Evolutionary conservation across 2,113 vertebrate genomes (phyloP).

Genomic region (Phalacrocorax aristotelis): DNA sequence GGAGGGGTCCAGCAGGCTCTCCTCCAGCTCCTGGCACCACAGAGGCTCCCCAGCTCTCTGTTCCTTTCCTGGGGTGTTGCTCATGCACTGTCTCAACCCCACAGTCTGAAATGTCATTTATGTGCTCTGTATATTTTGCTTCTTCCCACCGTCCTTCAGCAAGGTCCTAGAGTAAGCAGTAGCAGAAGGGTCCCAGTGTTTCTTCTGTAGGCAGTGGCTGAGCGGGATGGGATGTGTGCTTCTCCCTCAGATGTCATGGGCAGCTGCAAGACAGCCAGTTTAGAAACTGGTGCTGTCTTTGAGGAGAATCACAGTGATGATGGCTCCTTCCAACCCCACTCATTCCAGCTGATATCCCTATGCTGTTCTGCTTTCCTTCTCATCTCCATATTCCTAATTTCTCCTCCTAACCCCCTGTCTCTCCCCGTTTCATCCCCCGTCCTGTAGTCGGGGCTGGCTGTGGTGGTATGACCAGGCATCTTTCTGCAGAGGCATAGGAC

Average conservation of each 20-base stretch:
- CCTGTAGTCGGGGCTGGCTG: background rate
- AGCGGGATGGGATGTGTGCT: background rate
- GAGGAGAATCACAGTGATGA: too few species aligned
- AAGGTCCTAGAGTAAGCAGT: background rate
- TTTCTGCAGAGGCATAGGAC: background rate
- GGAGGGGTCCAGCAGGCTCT: background rate
- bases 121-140: fast-evolving
- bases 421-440: background rate
- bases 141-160: fast-evolving
- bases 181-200: background rate
- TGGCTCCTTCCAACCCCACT: background rate
- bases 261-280: background rate
- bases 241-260: fast-evolving
- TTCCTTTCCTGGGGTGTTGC: background rate
- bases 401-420: background rate
- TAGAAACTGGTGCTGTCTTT: background rate
- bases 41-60: background rate
- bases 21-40: background rate
- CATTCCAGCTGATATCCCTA: background rate
- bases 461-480: fast-evolving
- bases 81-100: background rate
- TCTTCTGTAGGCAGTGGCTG: fast-evolving
- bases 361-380: background rate
- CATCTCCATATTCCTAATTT: background rate
- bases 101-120: background rate